Evolutionary conservation across 2,888 invertebrate species (phyloP).

Genomic region (Diarsia rubi): DNA sequence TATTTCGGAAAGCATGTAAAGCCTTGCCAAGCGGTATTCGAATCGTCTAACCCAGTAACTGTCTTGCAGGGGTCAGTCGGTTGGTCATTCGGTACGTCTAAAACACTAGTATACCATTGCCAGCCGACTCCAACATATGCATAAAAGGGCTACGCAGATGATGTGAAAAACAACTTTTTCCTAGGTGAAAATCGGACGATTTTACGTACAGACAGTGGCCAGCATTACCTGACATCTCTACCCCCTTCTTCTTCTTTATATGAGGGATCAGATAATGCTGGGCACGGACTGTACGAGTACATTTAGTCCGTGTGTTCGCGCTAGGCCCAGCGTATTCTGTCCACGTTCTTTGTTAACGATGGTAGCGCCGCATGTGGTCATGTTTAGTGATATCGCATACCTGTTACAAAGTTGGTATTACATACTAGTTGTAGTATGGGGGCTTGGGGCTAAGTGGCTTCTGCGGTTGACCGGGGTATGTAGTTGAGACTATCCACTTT

Average conservation of each 20-base stretch:
- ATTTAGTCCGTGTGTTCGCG: background rate
- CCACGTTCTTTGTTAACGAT: constrained; percentile 48
- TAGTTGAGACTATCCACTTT: background rate
- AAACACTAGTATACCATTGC: background rate
- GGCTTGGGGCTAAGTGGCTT: background rate
- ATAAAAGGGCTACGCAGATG: background rate
- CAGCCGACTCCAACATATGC: background rate
- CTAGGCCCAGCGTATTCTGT: constrained; percentile 21
- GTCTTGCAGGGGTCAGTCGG: too few species aligned
- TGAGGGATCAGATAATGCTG: too few species aligned
- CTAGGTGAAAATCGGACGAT: background rate
- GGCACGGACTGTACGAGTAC: too few species aligned
- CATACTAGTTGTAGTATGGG: background rate
- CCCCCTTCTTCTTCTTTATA: too few species aligned
- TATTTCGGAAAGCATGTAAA: background rate
- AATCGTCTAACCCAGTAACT: too few species aligned
- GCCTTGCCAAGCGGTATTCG: background rate
- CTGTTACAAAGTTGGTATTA: constrained; percentile 32
- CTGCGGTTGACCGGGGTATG: background rate
- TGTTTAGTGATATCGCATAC: constrained; percentile 31
- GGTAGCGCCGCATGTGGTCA: constrained; percentile 12
- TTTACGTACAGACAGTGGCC: background rate
- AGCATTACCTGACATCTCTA: too few species aligned
- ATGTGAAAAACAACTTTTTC: background rate
- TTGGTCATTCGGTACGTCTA: too few species aligned